Evolutionary conservation across 2,113 vertebrate genomes (phyloP).

Genomic region (Lycocorax pyrrhopterus): DNA sequence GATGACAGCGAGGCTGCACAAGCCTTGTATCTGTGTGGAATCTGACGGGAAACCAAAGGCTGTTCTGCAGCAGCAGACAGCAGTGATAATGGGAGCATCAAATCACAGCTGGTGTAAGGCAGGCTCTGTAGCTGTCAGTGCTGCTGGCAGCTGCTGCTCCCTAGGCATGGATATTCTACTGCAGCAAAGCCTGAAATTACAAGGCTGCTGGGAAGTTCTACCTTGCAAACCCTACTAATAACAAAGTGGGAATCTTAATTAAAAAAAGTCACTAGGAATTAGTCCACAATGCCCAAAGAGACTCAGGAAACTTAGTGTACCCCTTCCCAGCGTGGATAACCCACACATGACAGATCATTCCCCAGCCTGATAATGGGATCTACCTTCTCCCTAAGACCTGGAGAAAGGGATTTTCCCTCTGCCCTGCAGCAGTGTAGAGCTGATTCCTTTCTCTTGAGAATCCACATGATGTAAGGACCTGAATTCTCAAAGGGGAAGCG

Average conservation of each 20-base stretch:
- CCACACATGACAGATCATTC: background rate
- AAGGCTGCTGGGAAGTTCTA: background rate
- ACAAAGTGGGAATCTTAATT: background rate
- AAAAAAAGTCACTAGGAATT: background rate
- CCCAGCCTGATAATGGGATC: background rate
- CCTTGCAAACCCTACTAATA: background rate
- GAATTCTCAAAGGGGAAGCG: background rate
- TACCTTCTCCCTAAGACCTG: background rate
- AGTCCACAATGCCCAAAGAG: background rate
- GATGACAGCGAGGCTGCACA: background rate
- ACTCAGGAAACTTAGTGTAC: background rate
- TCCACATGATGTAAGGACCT: background rate
- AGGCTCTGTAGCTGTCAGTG: background rate
- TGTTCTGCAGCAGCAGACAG: background rate
- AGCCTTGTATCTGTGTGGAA: background rate
- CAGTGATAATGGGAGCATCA: background rate
- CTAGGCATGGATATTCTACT: background rate
- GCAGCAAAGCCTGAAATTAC: background rate
- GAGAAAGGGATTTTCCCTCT: background rate
- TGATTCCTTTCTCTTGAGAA: background rate
- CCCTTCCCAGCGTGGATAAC: background rate
- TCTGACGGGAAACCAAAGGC: background rate
- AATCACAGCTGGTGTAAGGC: background rate
- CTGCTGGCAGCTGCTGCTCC: background rate
- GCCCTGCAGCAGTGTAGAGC: background rate